These are phyloP conservation scores for Octodon degus DNA, from an alignment of 2,113 vertebrate genomes.

Conservation along the genomic window DNA sequence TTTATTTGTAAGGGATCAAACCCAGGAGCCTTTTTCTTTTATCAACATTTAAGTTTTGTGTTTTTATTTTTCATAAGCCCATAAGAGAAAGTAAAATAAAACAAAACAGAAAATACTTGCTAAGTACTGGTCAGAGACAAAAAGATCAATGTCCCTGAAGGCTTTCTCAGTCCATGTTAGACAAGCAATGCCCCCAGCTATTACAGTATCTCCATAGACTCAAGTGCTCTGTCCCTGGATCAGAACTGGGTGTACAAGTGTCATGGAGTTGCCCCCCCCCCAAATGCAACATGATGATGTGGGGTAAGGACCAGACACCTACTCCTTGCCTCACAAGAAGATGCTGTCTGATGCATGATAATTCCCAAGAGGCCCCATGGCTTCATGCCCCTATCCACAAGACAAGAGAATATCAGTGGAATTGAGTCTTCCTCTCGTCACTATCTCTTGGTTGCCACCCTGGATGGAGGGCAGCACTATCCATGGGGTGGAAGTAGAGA, in stretches of 20 bases:
- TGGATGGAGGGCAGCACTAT: background rate
- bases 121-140: background rate
- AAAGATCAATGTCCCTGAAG: background rate
- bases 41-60: background rate
- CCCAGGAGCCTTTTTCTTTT: background rate
- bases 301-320: rapidly evolving
- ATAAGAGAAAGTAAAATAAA: background rate
- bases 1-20: background rate
- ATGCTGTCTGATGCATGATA: background rate
- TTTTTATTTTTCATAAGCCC: background rate
- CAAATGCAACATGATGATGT: background rate
- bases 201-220: background rate
- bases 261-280: background rate
- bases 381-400: too few species aligned
- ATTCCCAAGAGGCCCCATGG: background rate
- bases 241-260: background rate
- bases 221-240: background rate
- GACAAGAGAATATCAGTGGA: background rate
- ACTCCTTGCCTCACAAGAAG: background rate
- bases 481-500: background rate
- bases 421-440: background rate
- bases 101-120: background rate
- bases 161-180: too few species aligned
- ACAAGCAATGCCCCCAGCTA: background rate
- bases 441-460: background rate